Evolutionary conservation across 2,797 vertebrate genomes (phyloP).

Genomic region (Perodicticus potto): DNA sequence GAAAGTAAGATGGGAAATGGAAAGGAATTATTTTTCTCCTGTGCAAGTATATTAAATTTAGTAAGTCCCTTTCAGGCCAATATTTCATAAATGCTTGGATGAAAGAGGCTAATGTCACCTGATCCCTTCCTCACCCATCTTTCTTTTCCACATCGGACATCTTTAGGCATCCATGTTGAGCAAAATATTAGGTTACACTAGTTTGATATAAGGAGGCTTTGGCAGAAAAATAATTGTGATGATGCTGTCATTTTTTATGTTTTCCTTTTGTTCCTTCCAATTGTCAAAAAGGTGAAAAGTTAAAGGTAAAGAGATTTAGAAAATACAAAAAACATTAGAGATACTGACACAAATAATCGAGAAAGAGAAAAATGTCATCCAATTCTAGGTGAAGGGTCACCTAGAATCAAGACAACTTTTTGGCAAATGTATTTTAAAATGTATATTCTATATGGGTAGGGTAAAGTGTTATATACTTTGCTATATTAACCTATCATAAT

Average conservation of each 20-base stretch:
- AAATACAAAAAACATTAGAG: background rate
- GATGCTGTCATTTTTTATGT: background rate
- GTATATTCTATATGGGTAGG: background rate
- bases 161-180: background rate
- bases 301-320: background rate
- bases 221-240: background rate
- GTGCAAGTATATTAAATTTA: background rate
- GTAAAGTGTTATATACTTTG: no score
- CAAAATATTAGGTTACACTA: background rate
- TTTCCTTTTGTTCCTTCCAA: background rate
- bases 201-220: background rate
- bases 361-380: background rate
- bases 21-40: background rate
- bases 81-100: fast-evolving
- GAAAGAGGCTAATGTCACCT: fast-evolving
- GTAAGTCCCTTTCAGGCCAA: background rate
- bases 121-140: fast-evolving
- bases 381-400: no score
- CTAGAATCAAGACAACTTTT: background rate
- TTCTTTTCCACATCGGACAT: fast-evolving
- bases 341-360: background rate
- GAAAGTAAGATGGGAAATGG: background rate
- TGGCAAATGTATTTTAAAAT: background rate
- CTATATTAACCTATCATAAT: background rate
- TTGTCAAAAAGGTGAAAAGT: background rate